phyloP scores from a whole-genome alignment of 37 sponge, comb jelly and placozoan species.

The Theonella swinhoei region DNA sequence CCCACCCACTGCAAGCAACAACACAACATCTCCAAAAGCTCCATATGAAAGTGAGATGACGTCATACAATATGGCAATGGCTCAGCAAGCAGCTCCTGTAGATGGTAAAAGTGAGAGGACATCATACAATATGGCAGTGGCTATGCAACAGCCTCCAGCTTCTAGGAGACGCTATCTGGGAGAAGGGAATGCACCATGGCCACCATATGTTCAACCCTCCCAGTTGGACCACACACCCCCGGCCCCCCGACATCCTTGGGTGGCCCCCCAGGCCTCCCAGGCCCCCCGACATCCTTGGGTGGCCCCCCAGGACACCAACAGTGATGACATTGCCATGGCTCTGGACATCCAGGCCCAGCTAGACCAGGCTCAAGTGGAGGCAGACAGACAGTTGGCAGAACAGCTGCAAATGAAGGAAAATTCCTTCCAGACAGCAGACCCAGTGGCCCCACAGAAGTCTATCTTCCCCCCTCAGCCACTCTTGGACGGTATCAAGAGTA shows the following conservation, averaged over 20 bases:
- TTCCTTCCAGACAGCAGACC: slow-evolving; percentile 3
- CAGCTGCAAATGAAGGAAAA: slow-evolving; percentile 68
- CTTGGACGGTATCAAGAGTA: slow-evolving; percentile 1
- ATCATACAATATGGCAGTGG: background rate
- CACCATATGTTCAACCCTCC: background rate
- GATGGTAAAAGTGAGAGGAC: background rate
- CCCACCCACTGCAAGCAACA: too few relatives aligned
- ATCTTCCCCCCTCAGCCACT: background rate
- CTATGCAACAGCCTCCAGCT: background rate
- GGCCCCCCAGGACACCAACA: background rate
- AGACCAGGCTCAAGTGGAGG: slow-evolving; percentile 5
- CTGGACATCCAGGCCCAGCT: slow-evolving; percentile 33
- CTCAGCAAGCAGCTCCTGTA: too few relatives aligned
- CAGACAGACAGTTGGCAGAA: slow-evolving; percentile 48
- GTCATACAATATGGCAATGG: too few relatives aligned
- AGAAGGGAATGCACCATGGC: background rate
- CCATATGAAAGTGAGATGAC: too few relatives aligned
- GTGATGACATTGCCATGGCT: slow-evolving; percentile 28
- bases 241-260: too few relatives aligned
- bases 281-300: too few relatives aligned
- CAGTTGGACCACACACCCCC: too few relatives aligned
- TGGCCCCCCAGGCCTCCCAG: too few relatives aligned
- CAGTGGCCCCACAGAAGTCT: background rate
- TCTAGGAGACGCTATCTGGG: background rate
- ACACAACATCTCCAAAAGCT: too few relatives aligned